Conservation (phyloP, 2,888 invertebrate species). For the Eremobia ochroleuca region DNA sequence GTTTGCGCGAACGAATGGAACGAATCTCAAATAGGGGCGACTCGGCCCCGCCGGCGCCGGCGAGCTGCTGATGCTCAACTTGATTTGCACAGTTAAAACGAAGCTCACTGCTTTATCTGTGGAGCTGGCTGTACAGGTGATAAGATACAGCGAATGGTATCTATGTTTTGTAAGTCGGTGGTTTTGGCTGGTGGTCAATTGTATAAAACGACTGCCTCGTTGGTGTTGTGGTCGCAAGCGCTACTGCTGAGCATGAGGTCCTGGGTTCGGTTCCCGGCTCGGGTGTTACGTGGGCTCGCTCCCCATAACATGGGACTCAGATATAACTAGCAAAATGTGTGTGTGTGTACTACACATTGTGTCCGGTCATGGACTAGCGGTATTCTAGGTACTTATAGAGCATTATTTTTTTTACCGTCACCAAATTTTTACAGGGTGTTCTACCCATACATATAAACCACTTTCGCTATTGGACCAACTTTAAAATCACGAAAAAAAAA, state of each 20-base stretch:
- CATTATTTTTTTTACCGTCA: too few species aligned
- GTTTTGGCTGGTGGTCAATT: neutral
- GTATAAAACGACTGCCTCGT: neutral
- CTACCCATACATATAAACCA: too few species aligned
- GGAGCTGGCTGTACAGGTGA: neutral
- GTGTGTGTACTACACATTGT: neutral
- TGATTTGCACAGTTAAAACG: slow-evolving; percentile 49
- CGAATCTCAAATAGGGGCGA: slow-evolving; percentile 56
- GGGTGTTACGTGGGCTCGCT: neutral
- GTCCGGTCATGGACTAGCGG: too few species aligned
- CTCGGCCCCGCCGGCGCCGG: neutral
- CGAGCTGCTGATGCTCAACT: slow-evolving; percentile 6
- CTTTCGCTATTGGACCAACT: too few species aligned
- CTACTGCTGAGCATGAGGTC: neutral
- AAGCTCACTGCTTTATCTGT: slow-evolving; percentile 22
- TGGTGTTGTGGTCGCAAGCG: neutral
- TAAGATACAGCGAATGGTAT: slow-evolving; percentile 3
- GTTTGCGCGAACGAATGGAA: slow-evolving; percentile 53
- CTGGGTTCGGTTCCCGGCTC: neutral
- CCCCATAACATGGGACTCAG: neutral
- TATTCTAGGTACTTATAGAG: too few species aligned
- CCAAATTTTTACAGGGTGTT: too few species aligned
- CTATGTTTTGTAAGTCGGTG: neutral
- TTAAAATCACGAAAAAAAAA: too few species aligned
- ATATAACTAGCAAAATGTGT: neutral